Evolutionary conservation across 2,113 vertebrate species (phyloP).

Genomic region (Hucho hucho): DNA sequence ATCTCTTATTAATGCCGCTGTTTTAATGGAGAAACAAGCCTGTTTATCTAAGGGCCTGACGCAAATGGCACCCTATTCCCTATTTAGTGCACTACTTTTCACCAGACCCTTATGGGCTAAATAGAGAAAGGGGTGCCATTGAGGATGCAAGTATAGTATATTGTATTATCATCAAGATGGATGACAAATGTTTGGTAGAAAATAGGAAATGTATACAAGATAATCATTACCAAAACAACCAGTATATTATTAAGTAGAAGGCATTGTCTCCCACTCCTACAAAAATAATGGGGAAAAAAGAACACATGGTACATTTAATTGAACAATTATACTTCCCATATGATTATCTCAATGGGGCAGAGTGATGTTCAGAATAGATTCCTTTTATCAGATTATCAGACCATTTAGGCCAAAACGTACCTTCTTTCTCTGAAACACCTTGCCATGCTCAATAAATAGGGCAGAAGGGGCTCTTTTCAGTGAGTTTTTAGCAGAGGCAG

Average conservation of each 20-base stretch:
- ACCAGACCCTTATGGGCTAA: neutral
- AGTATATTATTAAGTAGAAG: constrained; percentile 60
- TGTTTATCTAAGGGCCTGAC: neutral
- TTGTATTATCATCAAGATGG: neutral
- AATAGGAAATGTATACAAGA: constrained; percentile 32
- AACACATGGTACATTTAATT: neutral
- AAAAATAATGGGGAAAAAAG: neutral
- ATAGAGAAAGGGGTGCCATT: neutral
- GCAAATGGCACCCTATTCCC: too few species aligned
- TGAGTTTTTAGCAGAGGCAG: constrained; percentile 69
- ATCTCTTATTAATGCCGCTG: neutral
- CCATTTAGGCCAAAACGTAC: constrained; percentile 43
- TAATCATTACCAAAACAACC: neutral
- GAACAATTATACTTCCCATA: neutral
- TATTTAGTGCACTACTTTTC: neutral
- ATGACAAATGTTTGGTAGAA: neutral
- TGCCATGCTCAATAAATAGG: constrained; percentile 61
- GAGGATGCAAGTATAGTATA: neutral
- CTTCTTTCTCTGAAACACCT: constrained; percentile 76
- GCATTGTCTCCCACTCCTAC: constrained; percentile 82
- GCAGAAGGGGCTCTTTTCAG: constrained; percentile 66
- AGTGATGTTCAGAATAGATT: neutral
- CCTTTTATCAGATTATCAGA: neutral
- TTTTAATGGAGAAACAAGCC: constrained; percentile 1
- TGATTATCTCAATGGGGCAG: neutral